phyloP scores from a whole-genome alignment of 2,888 invertebrate genomes.

The Candidula unifasciata region DNA sequence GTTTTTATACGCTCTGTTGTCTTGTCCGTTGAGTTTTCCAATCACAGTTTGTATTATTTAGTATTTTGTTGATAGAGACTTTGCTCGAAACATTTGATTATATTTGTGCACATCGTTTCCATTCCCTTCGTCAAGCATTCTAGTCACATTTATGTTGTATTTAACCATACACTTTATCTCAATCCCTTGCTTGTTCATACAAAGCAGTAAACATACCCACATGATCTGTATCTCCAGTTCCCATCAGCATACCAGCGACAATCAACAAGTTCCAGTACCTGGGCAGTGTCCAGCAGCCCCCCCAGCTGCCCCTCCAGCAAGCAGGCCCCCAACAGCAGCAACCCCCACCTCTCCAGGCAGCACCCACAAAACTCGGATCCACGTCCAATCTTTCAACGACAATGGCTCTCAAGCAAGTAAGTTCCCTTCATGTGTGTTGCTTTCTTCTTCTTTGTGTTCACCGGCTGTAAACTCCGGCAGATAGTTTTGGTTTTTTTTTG shows the following conservation, averaged over 20 bases:
- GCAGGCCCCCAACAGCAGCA: constrained; percentile 30
- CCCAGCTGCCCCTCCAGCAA: constrained; percentile 42
- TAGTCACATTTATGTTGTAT: too few relatives aligned
- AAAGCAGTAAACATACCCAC: background rate
- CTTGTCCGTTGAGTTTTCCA: too few relatives aligned
- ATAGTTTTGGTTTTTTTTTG: too few relatives aligned
- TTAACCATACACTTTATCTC: too few relatives aligned
- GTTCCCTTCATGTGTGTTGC: background rate
- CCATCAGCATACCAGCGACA: constrained; percentile 63
- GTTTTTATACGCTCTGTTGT: too few relatives aligned
- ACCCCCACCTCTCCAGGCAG: constrained; percentile 39
- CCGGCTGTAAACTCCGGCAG: too few relatives aligned
- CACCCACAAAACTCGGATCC: constrained; percentile 46
- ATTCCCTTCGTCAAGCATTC: too few relatives aligned
- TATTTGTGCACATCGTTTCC: too few relatives aligned
- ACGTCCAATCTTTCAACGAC: constrained; percentile 49
- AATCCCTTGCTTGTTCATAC: background rate
- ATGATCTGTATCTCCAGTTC: constrained; percentile 42
- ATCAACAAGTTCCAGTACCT: constrained; percentile 52
- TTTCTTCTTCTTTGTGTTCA: too few relatives aligned
- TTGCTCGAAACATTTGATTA: too few relatives aligned
- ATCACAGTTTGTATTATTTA: too few relatives aligned
- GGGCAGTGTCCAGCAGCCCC: constrained; percentile 40
- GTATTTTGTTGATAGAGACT: too few relatives aligned
- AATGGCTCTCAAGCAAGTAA: constrained; percentile 58